Evolutionary conservation across 2,888 invertebrate species (phyloP).

Genomic region (Machimus rusticus): DNA sequence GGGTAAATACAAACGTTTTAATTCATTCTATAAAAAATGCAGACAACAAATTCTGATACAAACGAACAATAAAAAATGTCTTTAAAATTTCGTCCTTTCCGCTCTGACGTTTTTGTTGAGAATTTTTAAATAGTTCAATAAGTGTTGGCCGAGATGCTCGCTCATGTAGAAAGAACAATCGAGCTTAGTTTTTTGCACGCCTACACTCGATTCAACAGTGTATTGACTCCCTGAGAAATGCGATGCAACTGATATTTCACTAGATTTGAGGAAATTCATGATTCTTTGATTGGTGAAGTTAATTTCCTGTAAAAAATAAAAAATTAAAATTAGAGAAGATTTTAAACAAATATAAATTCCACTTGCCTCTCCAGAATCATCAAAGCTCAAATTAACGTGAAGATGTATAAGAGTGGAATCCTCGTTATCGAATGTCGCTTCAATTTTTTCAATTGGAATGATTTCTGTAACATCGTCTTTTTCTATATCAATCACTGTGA

Average conservation of each 20-base stretch:
- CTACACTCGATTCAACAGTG: background rate
- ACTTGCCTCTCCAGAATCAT: background rate
- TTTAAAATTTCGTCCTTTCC: constrained; percentile 6
- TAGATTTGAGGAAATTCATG: constrained; percentile 56
- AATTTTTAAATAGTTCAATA: constrained; percentile 58
- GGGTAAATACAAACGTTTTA: background rate
- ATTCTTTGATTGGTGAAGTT: constrained; percentile 59
- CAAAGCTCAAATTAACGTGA: constrained; percentile 31
- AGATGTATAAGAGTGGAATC: constrained; percentile 56
- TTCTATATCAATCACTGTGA: constrained; percentile 56
- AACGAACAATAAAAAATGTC: background rate
- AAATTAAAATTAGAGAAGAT: background rate
- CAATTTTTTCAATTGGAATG: constrained; percentile 55
- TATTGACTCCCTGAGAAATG: background rate
- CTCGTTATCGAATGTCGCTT: constrained; percentile 53
- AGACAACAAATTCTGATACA: background rate
- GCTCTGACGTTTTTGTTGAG: background rate
- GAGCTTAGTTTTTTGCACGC: background rate
- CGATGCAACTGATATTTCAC: background rate
- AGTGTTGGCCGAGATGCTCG: constrained; percentile 57
- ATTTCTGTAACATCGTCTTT: constrained; percentile 56
- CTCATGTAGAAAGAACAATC: constrained; percentile 57
- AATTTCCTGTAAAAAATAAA: constrained; percentile 50
- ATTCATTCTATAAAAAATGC: background rate
- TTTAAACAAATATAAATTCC: background rate